These are phyloP conservation scores for Morone saxatilis DNA, from an alignment of 2,113 vertebrate species.

Conservation along the genomic window DNA sequence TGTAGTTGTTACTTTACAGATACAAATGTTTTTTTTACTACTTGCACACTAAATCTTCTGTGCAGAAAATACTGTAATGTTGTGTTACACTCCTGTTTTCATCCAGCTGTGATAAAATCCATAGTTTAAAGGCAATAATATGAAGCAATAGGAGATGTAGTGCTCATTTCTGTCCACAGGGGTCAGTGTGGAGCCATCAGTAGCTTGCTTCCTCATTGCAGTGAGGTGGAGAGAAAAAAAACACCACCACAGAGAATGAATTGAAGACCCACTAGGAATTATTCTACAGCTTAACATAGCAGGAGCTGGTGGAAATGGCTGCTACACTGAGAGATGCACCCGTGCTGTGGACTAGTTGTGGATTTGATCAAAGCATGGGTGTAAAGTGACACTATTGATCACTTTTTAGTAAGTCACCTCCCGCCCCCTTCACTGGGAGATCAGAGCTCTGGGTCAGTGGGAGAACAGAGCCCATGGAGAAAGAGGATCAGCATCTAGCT, in stretches of 20 bases:
- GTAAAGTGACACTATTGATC: conserved; percentile 46
- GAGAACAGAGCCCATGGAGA: conserved; percentile 26
- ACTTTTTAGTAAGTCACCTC: conserved; percentile 17
- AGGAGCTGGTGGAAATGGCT: conserved; percentile 52
- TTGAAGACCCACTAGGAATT: conserved; percentile 35
- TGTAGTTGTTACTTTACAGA: no score
- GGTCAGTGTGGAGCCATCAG: conserved; percentile 66
- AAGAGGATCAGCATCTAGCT: conserved; percentile 37
- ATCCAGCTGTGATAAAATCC: no score
- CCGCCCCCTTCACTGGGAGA: not conserved
- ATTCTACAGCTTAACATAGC: conserved; percentile 44
- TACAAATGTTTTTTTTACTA: no score
- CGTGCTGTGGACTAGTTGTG: not conserved
- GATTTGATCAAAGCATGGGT: conserved; percentile 40
- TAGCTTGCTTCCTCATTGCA: conserved; percentile 10
- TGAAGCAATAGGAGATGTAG: conserved; percentile 2
- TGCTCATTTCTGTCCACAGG: conserved; percentile 44
- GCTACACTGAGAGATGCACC: conserved; percentile 25
- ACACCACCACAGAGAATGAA: conserved; percentile 34
- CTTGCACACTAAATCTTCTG: no score
- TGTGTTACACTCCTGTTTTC: not conserved
- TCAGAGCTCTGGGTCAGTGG: conserved; percentile 46
- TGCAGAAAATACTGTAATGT: not conserved
- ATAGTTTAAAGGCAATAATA: no score
- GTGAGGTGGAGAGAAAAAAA: conserved; percentile 1